Evolutionary conservation across 2,797 vertebrate species (phyloP).

Genomic region (Sebastes oblongus): DNA sequence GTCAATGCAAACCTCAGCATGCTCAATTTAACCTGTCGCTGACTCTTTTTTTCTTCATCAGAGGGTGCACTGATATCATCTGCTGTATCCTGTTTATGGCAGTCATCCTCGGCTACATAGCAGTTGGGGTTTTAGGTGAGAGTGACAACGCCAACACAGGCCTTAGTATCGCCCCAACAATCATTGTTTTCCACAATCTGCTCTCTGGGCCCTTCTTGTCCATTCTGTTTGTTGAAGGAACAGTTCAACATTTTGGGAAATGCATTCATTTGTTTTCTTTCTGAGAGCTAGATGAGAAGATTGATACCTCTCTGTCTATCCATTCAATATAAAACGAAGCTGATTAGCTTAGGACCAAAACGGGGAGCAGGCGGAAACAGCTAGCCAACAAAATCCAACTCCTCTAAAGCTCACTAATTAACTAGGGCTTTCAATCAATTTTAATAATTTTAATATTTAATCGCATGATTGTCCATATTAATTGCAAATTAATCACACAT

Average conservation of each 20-base stretch:
- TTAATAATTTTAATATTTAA: no score
- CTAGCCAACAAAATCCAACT: background rate
- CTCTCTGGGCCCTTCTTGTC: background rate
- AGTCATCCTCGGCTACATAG: slow-evolving; percentile 86
- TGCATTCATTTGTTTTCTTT: accelerated
- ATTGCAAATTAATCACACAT: no score
- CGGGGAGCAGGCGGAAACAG: background rate
- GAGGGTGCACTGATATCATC: slow-evolving; percentile 90
- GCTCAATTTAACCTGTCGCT: background rate
- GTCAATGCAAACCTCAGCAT: background rate
- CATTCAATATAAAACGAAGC: background rate
- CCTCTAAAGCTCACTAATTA: background rate
- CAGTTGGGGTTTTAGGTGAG: slow-evolving; percentile 88
- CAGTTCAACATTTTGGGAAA: background rate
- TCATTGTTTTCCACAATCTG: background rate
- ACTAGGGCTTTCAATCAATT: no score
- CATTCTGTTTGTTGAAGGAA: background rate
- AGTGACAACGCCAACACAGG: background rate
- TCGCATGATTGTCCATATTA: no score
- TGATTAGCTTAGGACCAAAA: background rate
- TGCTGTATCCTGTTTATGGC: slow-evolving; percentile 87
- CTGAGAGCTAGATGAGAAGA: background rate
- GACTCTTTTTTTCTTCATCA: slow-evolving; percentile 48
- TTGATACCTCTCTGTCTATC: background rate
- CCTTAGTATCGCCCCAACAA: background rate